phyloP scores from a whole-genome alignment of 2,113 vertebrate species.

The Dipodomys stephensi region DNA sequence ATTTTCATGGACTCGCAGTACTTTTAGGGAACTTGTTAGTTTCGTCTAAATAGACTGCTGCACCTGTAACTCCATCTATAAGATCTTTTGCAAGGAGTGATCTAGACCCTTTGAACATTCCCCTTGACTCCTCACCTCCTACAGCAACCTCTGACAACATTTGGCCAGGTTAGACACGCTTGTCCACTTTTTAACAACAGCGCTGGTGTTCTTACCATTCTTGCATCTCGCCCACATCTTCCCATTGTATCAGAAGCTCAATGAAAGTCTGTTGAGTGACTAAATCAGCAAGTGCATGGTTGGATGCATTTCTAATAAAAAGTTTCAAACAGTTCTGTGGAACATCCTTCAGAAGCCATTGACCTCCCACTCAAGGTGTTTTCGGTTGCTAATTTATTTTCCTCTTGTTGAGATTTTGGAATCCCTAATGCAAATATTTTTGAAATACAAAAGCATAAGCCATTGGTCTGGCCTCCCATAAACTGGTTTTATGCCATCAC shows the following conservation, averaged over 20 bases:
- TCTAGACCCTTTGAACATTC: neutral
- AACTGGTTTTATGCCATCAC: slow-evolving; percentile 51
- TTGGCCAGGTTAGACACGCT: neutral
- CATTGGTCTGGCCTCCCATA: slow-evolving; percentile 9
- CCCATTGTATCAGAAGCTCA: slow-evolving; percentile 52
- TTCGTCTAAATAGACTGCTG: neutral
- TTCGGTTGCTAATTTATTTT: slow-evolving; percentile 68
- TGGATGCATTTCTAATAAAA: slow-evolving; percentile 70
- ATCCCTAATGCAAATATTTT: slow-evolving; percentile 68
- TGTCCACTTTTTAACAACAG: slow-evolving; percentile 2
- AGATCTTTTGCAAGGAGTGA: neutral
- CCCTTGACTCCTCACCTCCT: neutral
- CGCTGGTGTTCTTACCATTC: slow-evolving; percentile 7
- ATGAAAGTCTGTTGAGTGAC: slow-evolving; percentile 62
- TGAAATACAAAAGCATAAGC: slow-evolving; percentile 68
- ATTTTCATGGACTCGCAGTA: slow-evolving; percentile 10
- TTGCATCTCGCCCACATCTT: neutral
- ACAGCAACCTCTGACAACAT: neutral
- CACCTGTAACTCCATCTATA: neutral
- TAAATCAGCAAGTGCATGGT: slow-evolving; percentile 66
- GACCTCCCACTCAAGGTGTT: slow-evolving; percentile 66
- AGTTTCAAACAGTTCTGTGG: slow-evolving; percentile 54
- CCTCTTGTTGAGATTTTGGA: slow-evolving; percentile 50
- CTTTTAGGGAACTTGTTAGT: slow-evolving; percentile 1
- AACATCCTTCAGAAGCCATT: slow-evolving; percentile 61